Base-by-base conservation (phyloP, 23 tunicate species). In the Halocynthia aurantium region DNA sequence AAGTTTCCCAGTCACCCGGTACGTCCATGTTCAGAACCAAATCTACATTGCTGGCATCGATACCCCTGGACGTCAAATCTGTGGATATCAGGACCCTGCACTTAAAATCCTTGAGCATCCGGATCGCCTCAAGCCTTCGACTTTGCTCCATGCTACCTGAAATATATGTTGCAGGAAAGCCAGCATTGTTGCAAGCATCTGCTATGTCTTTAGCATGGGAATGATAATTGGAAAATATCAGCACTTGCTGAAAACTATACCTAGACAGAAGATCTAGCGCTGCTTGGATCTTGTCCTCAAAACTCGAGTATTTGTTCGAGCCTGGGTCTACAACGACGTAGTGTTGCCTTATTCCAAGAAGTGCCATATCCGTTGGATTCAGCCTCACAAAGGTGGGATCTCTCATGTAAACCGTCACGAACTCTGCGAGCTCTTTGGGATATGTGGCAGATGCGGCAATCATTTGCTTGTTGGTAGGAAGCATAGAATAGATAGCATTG, bases 381-480 rank as follows among this genome's bases (percentile, higher is more conserved):
- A 92, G 55, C 8, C 87, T 73, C 8, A 83, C 91, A 64, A 68
- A 84, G 5, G 81, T 78, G 7, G 98, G 92, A 51, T 86, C 81
- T 44, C 81, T 61, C 98, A 92, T 92, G 82, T 92, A 92, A 40
- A 62, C 50, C 7, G 81, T 79, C 9, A 92, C 57, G 78, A 86
- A 92, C 50, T 86, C 52, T 17, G 88, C 92, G 51, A 92, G 88
- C 5, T 53, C 85, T 22, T 86, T 85, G 7, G 98, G 92, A 76
- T 92, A 92, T 2, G 98, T 92, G 9, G 98, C 98, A 18, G 98
- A 92, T 20, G 89, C 65, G 8, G 98, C 98, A 51, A 92, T 69
- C 88, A 92, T 83, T 68, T 92, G 98, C 73, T 92, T 92, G 77
- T 76, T 92, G 20, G 12, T 71, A 40, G 98, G 98, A 9, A 92